Evolutionary conservation across 2,113 vertebrate species (phyloP).

Genomic region (Thermophis baileyi): DNA sequence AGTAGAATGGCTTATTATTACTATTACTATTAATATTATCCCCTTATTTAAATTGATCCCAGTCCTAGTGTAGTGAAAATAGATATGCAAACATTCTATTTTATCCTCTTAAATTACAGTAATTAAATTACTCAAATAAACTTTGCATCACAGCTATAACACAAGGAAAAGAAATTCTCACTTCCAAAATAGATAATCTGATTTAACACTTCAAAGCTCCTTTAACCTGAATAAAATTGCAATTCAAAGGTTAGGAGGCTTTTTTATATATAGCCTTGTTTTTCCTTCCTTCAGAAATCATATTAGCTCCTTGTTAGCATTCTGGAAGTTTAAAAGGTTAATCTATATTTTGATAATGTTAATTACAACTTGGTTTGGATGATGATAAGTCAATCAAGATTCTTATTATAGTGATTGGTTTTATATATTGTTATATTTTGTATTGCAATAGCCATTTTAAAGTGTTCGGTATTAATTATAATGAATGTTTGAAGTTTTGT

Average conservation of each 20-base stretch:
- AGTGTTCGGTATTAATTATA: neutral
- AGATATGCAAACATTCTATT: neutral
- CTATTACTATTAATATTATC: neutral
- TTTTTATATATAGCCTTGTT: constrained; percentile 14
- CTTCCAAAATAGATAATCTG: neutral
- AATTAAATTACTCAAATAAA: neutral
- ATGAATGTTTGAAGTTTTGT: neutral
- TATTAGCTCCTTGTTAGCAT: neutral
- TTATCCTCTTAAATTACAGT: neutral
- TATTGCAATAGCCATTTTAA: neutral
- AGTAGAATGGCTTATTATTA: no score
- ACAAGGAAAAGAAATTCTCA: neutral
- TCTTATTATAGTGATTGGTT: neutral
- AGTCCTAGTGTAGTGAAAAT: neutral
- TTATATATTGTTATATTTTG: neutral
- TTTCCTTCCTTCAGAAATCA: neutral
- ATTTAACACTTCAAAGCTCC: neutral
- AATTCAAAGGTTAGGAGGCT: neutral
- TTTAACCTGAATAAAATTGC: neutral
- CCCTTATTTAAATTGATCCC: neutral
- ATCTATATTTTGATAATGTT: neutral
- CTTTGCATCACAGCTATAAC: neutral
- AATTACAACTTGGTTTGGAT: neutral
- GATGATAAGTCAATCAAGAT: neutral
- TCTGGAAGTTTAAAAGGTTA: neutral